Evolutionary conservation across 2,113 vertebrate genomes (phyloP).

Genomic region (Labeo rohita): DNA sequence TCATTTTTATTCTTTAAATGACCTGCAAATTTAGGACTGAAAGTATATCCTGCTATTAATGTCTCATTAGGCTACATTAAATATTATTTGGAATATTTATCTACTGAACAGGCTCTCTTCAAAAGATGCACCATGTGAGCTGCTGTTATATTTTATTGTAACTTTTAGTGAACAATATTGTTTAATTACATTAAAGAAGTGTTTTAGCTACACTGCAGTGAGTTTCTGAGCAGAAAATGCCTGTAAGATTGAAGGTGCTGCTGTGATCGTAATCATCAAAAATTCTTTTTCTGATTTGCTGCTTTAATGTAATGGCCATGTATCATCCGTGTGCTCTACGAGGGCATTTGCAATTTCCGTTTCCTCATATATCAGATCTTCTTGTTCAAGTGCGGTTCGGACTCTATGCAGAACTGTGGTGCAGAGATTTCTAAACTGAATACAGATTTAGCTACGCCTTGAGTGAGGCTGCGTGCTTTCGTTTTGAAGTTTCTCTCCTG

Average conservation of each 20-base stretch:
- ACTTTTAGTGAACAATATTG: background rate
- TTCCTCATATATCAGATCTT: constrained; percentile 14
- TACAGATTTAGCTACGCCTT: background rate
- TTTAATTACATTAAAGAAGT: background rate
- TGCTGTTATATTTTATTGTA: background rate
- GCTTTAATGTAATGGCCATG: constrained; percentile 5
- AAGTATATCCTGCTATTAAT: background rate
- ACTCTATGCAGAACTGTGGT: background rate
- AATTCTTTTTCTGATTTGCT: background rate
- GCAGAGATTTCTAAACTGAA: constrained; percentile 17
- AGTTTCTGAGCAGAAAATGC: background rate
- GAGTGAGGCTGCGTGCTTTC: background rate
- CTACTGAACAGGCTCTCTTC: background rate
- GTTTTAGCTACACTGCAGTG: background rate
- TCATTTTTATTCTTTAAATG: background rate
- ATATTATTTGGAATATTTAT: background rate
- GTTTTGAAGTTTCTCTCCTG: background rate
- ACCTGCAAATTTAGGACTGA: background rate
- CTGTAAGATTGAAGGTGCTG: background rate
- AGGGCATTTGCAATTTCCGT: constrained; percentile 1
- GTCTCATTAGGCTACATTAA: background rate
- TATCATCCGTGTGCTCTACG: background rate
- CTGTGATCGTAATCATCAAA: background rate
- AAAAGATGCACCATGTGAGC: background rate
- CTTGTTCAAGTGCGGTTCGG: background rate